Percentiles rank a stretch among this genome's conserved stretches.
Evolutionary conservation across 2,113 vertebrate genomes (phyloP).

Genomic region (Scomber scombrus): DNA sequence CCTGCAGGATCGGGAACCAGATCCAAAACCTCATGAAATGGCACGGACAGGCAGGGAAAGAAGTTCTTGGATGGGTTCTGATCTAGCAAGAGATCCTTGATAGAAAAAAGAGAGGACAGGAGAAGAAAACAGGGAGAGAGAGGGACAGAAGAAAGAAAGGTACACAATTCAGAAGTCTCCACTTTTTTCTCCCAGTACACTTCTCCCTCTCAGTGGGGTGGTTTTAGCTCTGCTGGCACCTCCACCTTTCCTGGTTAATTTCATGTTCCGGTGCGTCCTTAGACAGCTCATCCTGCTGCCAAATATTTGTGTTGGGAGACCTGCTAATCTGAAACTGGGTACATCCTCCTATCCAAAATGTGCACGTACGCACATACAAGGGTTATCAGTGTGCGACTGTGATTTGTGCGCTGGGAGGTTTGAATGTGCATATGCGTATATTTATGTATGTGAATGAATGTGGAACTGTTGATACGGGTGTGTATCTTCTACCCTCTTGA

Average conservation of each 20-base stretch:
- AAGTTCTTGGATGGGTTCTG: too few species aligned
- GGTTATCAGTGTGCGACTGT: constrained; percentile 37
- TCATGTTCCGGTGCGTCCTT: constrained; percentile 85
- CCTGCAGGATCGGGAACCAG: too few species aligned
- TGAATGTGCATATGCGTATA: constrained; percentile 21
- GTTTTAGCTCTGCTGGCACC: constrained; percentile 53
- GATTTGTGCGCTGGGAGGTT: constrained; percentile 10
- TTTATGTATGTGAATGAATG: constrained; percentile 47
- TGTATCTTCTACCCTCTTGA: constrained; percentile 41
- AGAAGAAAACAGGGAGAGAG: too few species aligned
- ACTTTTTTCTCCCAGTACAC: constrained; percentile 7
- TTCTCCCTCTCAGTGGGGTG: constrained; percentile 44
- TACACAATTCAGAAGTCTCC: not conserved
- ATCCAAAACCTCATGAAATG: too few species aligned
- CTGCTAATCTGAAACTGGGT: constrained; percentile 76
- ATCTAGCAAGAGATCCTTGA: too few species aligned
- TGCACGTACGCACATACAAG: constrained; percentile 19
- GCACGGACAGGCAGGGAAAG: too few species aligned
- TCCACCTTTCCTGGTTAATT: constrained; percentile 81
- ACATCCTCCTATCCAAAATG: constrained; percentile 46
- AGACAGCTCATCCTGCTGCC: constrained; percentile 81
- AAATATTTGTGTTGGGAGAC: constrained; percentile 85
- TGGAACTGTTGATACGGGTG: constrained; percentile 40
- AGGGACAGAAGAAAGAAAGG: too few species aligned
- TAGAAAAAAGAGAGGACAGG: too few species aligned